phyloP scores from a whole-genome alignment of 2,113 vertebrate genomes.

The Sitta europaea region DNA sequence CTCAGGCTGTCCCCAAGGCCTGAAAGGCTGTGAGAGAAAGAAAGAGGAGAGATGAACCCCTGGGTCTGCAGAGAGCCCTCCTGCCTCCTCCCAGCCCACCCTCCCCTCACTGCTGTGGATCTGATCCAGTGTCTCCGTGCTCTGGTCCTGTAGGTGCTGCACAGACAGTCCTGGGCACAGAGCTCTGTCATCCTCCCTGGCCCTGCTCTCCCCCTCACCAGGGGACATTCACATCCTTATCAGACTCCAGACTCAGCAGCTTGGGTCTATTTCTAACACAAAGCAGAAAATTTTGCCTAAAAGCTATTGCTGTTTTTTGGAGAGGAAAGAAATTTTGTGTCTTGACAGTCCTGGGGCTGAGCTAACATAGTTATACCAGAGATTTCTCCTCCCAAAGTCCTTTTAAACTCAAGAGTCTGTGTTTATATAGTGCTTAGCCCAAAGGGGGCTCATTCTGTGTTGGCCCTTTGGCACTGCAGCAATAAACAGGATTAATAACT shows the following conservation, averaged over 20 bases:
- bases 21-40: not conserved
- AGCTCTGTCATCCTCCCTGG: not conserved
- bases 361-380: not conserved
- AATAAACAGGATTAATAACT: constrained; percentile 60
- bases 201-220: not conserved
- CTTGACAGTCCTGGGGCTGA: constrained; percentile 13
- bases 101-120: too few relatives aligned
- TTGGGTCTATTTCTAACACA: not conserved
- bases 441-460: constrained; percentile 22
- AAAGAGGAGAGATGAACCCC: not conserved
- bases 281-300: constrained; percentile 25
- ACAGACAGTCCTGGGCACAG: not conserved
- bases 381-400: not conserved
- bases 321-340: constrained; percentile 18
- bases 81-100: not conserved
- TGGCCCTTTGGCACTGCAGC: constrained; percentile 39
- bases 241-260: not conserved
- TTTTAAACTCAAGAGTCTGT: constrained; percentile 43
- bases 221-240: not conserved
- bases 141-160: fast-evolving
- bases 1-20: not conserved
- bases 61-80: not conserved
- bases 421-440: constrained; percentile 34
- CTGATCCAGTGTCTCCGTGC: not conserved
- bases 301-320: constrained; percentile 9